Percentiles rank a stretch among this genome's conserved stretches.
Evolutionary conservation across 2,113 vertebrate species (phyloP).

Genomic region (Cryptotis parvus): DNA sequence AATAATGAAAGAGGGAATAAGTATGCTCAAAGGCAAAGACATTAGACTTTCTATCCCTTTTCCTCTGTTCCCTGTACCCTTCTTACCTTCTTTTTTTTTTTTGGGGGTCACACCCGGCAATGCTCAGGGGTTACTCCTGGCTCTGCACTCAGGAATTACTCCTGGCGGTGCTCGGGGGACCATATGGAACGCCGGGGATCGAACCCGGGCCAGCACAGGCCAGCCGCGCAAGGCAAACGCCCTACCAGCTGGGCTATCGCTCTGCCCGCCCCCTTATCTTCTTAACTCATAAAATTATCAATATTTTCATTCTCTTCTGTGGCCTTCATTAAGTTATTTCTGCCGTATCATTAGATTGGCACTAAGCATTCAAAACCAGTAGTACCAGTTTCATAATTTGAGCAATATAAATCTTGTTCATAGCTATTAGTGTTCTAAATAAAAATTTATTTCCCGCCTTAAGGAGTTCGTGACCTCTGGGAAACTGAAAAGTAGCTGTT

Average conservation of each 20-base stretch:
- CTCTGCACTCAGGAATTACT: no score
- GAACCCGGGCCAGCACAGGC: no score
- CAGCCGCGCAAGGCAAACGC: no score
- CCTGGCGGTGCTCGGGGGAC: no score
- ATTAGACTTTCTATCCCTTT: background rate
- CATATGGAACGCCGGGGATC: no score
- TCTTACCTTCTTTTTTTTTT: background rate
- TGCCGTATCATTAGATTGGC: slow-evolving; percentile 8
- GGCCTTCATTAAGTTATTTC: background rate
- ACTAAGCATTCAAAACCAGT: slow-evolving; percentile 26
- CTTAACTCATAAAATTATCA: no score
- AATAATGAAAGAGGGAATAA: no score
- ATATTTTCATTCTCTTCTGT: slow-evolving; percentile 28
- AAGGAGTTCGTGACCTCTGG: slow-evolving; percentile 18
- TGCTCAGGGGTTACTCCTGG: no score
- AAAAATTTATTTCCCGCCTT: slow-evolving; percentile 11
- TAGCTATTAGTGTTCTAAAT: slow-evolving; percentile 30
- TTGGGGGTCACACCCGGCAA: no score
- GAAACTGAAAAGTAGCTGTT: background rate
- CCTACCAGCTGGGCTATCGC: no score
- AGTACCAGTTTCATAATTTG: slow-evolving; percentile 17
- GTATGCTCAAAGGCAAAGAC: background rate
- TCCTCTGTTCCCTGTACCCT: background rate
- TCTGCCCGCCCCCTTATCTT: no score
- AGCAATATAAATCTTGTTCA: background rate